These are phyloP conservation scores for Tenualosa thibaudeaui DNA, from an alignment of 2,797 vertebrate genomes.

Conservation along the genomic window DNA sequence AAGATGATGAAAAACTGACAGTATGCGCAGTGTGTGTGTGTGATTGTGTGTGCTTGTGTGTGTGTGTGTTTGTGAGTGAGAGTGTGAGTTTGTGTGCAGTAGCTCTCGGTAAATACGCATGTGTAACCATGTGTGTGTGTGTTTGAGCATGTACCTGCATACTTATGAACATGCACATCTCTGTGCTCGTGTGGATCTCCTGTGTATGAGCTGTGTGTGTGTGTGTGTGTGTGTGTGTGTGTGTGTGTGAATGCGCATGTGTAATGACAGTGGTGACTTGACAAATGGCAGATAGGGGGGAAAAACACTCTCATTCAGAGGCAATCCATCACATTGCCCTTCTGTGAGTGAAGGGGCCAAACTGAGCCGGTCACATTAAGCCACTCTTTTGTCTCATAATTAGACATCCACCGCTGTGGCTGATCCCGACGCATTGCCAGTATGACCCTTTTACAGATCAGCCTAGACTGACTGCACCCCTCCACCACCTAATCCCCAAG, in stretches of 20 bases:
- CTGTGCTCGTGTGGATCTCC: slow-evolving; percentile 45
- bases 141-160: slow-evolving; percentile 12
- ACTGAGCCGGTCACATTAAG: not conserved
- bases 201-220: not conserved
- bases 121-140: slow-evolving; percentile 33
- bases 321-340: slow-evolving; percentile 22
- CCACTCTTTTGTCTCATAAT: slow-evolving; percentile 24
- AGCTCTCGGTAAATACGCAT: slow-evolving; percentile 40
- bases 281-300: not conserved
- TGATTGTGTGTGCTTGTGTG: not conserved
- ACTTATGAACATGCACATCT: not conserved
- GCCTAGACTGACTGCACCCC: not conserved
- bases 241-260: not conserved
- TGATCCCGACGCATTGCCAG: not conserved
- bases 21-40: not conserved
- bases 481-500: not conserved
- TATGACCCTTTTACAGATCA: not conserved
- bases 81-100: not conserved
- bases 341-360: slow-evolving; percentile 13
- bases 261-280: slow-evolving; percentile 28
- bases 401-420: not conserved
- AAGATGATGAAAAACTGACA: not conserved
- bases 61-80: not conserved
- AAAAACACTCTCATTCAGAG: slow-evolving; percentile 1
- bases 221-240: not conserved